Percentiles rank a stretch among this genome's conserved stretches.
phyloP scores from a whole-genome alignment of 2,797 vertebrate genomes.

The Gymnocypris eckloni region DNA sequence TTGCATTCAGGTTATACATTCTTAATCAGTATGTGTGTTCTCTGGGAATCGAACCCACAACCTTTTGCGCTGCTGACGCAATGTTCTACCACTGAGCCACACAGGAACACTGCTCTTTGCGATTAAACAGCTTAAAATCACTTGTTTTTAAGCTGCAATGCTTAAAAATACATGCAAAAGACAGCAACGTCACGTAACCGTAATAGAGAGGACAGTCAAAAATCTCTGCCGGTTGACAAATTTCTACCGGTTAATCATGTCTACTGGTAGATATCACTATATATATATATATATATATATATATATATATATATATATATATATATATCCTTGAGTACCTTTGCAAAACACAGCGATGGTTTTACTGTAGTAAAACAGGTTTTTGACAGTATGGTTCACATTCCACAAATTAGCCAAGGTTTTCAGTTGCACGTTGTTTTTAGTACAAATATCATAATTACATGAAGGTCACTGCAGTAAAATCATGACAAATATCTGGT shows the following conservation, averaged over 20 bases:
- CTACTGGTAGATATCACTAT: too few species aligned
- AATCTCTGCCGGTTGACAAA: too few species aligned
- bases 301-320: background rate
- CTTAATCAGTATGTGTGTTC: too few species aligned
- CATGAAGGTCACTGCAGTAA: background rate
- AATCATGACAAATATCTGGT: background rate
- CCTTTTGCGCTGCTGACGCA: too few species aligned
- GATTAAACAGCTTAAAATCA: too few species aligned
- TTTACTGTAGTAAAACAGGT: background rate
- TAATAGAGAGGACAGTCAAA: too few species aligned
- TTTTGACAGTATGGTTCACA: background rate
- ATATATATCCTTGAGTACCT: background rate
- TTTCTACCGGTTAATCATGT: too few species aligned
- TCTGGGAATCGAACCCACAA: too few species aligned
- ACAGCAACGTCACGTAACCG: background rate
- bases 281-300: background rate
- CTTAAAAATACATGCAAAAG: background rate
- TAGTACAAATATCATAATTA: background rate
- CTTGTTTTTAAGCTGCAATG: too few species aligned
- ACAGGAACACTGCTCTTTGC: too few species aligned
- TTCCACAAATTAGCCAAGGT: background rate
- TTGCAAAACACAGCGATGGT: background rate
- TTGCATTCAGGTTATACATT: too few species aligned
- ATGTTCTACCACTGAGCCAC: too few species aligned
- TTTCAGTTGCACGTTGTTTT: background rate